These are phyloP conservation scores for Camelus dromedarius DNA, from an alignment of 2,113 vertebrate species.

Conservation along the genomic window DNA sequence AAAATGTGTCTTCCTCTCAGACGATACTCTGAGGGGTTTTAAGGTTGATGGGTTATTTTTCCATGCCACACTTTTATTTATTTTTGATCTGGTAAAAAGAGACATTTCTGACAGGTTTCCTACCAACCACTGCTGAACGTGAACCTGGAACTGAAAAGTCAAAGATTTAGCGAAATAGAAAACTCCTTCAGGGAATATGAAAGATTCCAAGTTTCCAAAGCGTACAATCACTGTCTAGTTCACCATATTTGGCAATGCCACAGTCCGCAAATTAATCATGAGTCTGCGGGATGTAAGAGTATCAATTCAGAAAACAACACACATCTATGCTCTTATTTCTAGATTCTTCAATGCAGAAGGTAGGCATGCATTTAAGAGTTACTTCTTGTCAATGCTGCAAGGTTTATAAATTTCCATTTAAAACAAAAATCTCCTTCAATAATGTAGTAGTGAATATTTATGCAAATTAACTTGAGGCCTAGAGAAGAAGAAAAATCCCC, in stretches of 20 bases:
- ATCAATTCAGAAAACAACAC: not conserved
- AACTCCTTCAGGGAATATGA: not conserved
- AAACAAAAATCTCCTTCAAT: not conserved
- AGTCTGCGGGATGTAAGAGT: not conserved
- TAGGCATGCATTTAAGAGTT: not conserved
- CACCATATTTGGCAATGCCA: not conserved
- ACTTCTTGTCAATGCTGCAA: not conserved
- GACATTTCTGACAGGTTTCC: conserved; percentile 47
- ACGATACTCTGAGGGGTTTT: not conserved
- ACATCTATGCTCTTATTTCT: not conserved
- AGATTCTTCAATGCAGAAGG: not conserved
- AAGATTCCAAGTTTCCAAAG: conserved; percentile 60
- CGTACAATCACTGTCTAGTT: conserved; percentile 27
- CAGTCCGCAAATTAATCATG: not conserved
- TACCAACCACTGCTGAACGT: not conserved
- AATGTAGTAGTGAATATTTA: not conserved
- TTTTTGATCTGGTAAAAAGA: conserved; percentile 66
- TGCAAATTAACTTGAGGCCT: not conserved
- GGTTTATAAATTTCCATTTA: not conserved
- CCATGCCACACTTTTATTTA: not conserved
- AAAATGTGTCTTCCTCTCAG: conserved; percentile 38
- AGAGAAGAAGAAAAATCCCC: not conserved
- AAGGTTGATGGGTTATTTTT: conserved; percentile 51
- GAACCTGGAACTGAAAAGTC: conserved; percentile 53
- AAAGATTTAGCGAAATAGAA: conserved; percentile 62